Percentiles rank a stretch among this genome's conserved stretches.
Evolutionary conservation across 2,888 invertebrate species (phyloP).

Genomic region (Parochlus steinenii): DNA sequence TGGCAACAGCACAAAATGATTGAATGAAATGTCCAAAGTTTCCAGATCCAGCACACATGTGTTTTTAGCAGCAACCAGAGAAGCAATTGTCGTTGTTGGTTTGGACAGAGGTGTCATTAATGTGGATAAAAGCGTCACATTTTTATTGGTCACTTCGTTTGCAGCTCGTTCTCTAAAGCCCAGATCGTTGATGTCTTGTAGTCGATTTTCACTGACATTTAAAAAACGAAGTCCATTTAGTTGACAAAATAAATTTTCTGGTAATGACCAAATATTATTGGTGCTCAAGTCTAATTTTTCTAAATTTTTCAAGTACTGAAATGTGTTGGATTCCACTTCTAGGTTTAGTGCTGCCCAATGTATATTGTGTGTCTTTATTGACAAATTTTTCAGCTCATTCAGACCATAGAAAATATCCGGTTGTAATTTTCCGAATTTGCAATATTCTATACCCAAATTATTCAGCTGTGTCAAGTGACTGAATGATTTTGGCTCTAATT

Average conservation of each 20-base stretch:
- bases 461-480: constrained; percentile 63
- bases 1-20: constrained; percentile 70
- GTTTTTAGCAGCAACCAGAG: constrained; percentile 18
- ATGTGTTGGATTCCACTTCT: constrained; percentile 64
- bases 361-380: constrained; percentile 68
- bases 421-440: constrained; percentile 72
- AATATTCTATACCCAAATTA: constrained; percentile 67
- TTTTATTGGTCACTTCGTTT: constrained; percentile 15
- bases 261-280: constrained; percentile 81
- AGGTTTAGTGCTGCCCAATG: constrained; percentile 72
- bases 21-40: constrained; percentile 66
- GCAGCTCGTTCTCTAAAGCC: constrained; percentile 53
- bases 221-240: constrained; percentile 60
- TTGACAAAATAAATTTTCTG: constrained; percentile 70
- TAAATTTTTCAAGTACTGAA: constrained; percentile 57
- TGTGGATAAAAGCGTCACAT: constrained; percentile 5
- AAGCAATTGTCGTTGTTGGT: constrained; percentile 16
- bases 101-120: neutral
- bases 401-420: constrained; percentile 64
- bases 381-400: constrained; percentile 65
- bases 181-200: constrained; percentile 76
- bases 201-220: constrained; percentile 72
- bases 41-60: constrained; percentile 62
- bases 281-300: constrained; percentile 72
- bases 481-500: constrained; percentile 59